phyloP scores from a whole-genome alignment of 1,140 invertebrate species.

The Drosophila equinoxialis region DNA sequence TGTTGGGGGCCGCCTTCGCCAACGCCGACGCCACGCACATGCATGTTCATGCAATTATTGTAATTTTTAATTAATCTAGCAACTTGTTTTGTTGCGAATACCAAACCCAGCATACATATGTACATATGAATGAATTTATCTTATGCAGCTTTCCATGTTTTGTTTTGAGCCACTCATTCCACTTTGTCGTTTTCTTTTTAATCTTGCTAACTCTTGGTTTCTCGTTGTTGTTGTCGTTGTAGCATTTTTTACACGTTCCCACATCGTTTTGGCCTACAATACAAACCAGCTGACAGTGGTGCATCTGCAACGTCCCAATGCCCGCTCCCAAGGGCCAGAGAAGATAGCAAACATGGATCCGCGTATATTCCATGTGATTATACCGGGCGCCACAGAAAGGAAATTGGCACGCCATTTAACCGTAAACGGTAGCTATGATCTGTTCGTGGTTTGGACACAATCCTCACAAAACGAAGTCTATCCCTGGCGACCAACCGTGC shows the following conservation, averaged over 20 bases:
- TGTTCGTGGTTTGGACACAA: constrained; percentile 89
- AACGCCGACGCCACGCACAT: constrained; percentile 25
- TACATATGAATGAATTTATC: constrained; percentile 1
- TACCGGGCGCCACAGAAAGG: constrained; percentile 86
- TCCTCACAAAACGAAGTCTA: constrained; percentile 91
- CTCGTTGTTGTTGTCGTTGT: constrained; percentile 28
- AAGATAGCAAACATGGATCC: constrained; percentile 87
- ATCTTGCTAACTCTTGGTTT: constrained; percentile 16
- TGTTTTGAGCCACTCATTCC: constrained; percentile 64
- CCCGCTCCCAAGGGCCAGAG: constrained; percentile 84
- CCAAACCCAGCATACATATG: background rate
- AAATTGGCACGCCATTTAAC: constrained; percentile 87
- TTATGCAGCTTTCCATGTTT: constrained; percentile 66
- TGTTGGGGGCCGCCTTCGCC: background rate
- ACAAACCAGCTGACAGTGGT: constrained; percentile 88
- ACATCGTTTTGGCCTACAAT: constrained; percentile 87
- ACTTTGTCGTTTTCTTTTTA: constrained; percentile 65
- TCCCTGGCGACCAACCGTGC: constrained; percentile 91
- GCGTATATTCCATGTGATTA: constrained; percentile 85
- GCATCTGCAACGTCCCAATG: constrained; percentile 86
- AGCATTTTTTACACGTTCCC: constrained; percentile 87
- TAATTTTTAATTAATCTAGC: constrained; percentile 82
- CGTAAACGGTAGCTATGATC: constrained; percentile 86
- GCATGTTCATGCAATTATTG: constrained; percentile 78
- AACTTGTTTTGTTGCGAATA: constrained; percentile 61